phyloP scores from a whole-genome alignment of 1,140 invertebrate species.

The Drosophila trapezifrons region DNA sequence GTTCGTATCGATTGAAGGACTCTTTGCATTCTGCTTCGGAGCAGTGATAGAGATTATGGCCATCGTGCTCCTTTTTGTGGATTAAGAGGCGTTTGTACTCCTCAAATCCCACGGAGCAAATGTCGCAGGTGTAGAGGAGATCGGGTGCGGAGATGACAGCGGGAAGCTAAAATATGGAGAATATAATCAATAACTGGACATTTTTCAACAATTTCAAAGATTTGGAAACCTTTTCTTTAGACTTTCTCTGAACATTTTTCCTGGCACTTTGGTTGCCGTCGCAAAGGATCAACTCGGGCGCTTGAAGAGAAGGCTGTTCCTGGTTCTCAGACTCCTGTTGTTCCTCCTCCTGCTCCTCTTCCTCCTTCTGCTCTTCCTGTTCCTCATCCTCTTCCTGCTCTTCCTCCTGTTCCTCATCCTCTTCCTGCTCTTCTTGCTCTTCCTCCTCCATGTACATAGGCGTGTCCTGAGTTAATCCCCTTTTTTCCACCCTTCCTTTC shows the following conservation, averaged over 20 bases:
- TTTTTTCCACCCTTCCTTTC: neutral
- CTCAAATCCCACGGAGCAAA: slow-evolving; percentile 43
- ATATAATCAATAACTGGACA: neutral
- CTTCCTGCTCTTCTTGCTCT: neutral
- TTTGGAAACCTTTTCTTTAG: neutral
- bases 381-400: neutral
- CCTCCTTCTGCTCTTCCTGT: neutral
- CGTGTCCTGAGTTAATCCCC: neutral
- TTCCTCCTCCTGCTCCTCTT: neutral
- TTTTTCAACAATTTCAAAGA: neutral
- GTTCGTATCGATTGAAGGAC: slow-evolving; percentile 55
- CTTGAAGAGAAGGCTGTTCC: neutral
- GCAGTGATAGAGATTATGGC: slow-evolving; percentile 65
- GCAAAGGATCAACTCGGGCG: slow-evolving; percentile 13
- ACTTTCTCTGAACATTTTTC: neutral
- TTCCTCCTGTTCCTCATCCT: neutral
- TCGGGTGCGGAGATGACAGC: neutral
- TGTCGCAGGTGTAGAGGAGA: slow-evolving; percentile 41
- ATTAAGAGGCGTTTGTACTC: slow-evolving; percentile 33
- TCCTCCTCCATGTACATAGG: neutral
- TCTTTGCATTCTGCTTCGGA: slow-evolving; percentile 44
- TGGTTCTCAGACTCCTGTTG: neutral
- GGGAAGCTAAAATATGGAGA: neutral
- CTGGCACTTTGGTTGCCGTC: neutral
- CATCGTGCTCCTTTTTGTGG: slow-evolving; percentile 64